Conservation (phyloP, 2,888 invertebrate genomes). For the Meta bourneti region DNA sequence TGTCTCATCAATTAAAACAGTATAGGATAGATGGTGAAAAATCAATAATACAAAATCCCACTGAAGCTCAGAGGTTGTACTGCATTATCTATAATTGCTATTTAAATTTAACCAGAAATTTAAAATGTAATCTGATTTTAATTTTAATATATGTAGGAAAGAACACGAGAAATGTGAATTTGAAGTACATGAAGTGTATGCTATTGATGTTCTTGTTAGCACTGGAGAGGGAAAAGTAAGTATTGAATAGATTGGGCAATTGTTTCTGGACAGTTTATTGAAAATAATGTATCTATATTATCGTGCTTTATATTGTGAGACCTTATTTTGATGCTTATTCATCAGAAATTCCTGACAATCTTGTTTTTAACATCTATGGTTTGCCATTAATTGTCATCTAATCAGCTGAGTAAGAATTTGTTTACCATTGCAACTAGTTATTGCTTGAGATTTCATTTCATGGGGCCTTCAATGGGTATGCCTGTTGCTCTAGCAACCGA, state of each 20-base stretch:
- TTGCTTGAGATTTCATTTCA: too few species aligned
- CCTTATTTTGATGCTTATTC: neutral
- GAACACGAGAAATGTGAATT: slow-evolving; percentile 98
- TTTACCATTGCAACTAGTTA: too few species aligned
- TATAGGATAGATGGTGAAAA: slow-evolving; percentile 99
- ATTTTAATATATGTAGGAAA: slow-evolving; percentile 83
- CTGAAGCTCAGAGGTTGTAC: slow-evolving; percentile 89
- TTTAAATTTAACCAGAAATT: too few species aligned
- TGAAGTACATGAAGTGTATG: slow-evolving; percentile 98
- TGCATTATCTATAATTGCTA: neutral
- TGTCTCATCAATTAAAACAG: slow-evolving; percentile 94
- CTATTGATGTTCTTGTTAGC: slow-evolving; percentile 98
- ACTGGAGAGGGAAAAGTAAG: slow-evolving; percentile 94
- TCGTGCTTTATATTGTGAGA: slow-evolving; percentile 79
- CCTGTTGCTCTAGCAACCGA: too few species aligned
- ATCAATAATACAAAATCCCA: slow-evolving; percentile 97
- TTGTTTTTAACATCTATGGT: too few species aligned
- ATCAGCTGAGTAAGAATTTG: too few species aligned
- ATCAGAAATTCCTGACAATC: too few species aligned
- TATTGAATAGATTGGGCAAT: slow-evolving; percentile 71
- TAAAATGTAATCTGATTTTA: too few species aligned
- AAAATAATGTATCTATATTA: too few species aligned
- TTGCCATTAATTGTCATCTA: neutral
- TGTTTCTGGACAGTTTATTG: neutral
- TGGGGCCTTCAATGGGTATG: too few species aligned